Conservation (phyloP, 1,140 invertebrate species). For the Temnothorax nylanderi region DNA sequence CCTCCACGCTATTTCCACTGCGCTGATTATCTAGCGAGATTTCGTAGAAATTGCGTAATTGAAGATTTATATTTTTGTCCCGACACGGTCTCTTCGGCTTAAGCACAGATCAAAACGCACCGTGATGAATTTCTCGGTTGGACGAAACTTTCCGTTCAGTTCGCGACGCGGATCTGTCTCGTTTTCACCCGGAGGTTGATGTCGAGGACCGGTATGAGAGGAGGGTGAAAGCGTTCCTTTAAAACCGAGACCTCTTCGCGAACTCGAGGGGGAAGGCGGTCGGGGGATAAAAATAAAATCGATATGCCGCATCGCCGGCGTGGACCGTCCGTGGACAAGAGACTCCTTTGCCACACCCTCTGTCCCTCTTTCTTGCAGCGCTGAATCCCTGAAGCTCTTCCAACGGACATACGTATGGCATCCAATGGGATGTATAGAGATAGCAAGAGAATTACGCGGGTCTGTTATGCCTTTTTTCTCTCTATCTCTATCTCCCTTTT, state of each 20-base stretch:
- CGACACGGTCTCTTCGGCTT: background rate
- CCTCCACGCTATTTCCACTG: background rate
- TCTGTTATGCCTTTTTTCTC: conserved; percentile 53
- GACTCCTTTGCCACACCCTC: conserved; percentile 58
- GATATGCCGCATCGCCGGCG: conserved; percentile 79
- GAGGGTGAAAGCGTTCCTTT: conserved; percentile 28
- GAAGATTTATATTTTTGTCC: conserved; percentile 42
- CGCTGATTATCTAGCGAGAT: background rate
- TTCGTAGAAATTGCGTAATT: conserved; percentile 9
- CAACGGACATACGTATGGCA: conserved; percentile 72
- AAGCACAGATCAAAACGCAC: conserved; percentile 32
- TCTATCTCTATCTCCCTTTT: background rate
- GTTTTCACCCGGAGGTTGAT: conserved; percentile 30
- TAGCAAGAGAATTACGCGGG: conserved; percentile 80
- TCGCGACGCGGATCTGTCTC: conserved; percentile 20
- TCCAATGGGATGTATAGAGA: conserved; percentile 80
- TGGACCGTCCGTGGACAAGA: conserved; percentile 73
- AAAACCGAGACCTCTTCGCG: conserved; percentile 42
- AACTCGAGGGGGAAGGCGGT: conserved; percentile 75
- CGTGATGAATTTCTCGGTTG: conserved; percentile 42
- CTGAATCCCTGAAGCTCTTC: conserved; percentile 51
- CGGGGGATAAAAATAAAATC: conserved; percentile 82
- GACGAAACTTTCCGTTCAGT: conserved; percentile 56
- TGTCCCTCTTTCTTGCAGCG: conserved; percentile 69
- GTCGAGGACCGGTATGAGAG: background rate